Evolutionary conservation across 2,113 vertebrate genomes (phyloP).

Genomic region (Piaya cayana): DNA sequence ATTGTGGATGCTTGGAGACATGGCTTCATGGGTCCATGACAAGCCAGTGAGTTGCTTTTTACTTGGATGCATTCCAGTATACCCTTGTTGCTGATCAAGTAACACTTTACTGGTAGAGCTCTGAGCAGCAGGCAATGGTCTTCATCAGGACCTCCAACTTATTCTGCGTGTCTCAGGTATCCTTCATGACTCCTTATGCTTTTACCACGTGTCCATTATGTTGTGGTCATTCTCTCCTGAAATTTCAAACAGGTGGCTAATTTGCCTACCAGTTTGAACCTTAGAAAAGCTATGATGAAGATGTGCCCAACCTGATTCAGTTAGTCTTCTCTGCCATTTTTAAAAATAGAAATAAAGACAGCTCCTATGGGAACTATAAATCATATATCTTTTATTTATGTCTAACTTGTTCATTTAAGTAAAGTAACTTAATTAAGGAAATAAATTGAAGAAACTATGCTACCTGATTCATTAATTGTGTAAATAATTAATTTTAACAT

Average conservation of each 20-base stretch:
- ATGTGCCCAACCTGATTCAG: neutral
- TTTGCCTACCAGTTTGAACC: neutral
- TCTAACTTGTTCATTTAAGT: neutral
- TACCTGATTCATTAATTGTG: neutral
- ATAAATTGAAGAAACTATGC: neutral
- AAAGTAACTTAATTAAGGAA: neutral
- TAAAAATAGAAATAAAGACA: neutral
- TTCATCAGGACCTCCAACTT: neutral
- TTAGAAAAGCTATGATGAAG: neutral
- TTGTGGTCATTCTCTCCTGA: neutral
- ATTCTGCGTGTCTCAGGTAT: neutral
- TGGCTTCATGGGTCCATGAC: neutral
- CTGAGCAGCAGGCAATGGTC: neutral
- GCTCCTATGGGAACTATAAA: neutral
- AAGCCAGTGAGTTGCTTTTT: neutral
- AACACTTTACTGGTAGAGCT: neutral
- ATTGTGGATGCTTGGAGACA: neutral
- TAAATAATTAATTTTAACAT: slow-evolving; percentile 16
- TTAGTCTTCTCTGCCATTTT: neutral
- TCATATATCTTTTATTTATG: neutral
- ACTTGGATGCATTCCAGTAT: neutral
- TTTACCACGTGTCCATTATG: neutral
- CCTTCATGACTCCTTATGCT: accelerated
- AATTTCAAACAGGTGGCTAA: neutral
- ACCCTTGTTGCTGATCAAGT: neutral